A percentile compares a stretch with the other conserved stretches of the same genome.
Evolutionary conservation across 2,113 vertebrate genomes (phyloP).

Genomic region (Cygnus buccinator): DNA sequence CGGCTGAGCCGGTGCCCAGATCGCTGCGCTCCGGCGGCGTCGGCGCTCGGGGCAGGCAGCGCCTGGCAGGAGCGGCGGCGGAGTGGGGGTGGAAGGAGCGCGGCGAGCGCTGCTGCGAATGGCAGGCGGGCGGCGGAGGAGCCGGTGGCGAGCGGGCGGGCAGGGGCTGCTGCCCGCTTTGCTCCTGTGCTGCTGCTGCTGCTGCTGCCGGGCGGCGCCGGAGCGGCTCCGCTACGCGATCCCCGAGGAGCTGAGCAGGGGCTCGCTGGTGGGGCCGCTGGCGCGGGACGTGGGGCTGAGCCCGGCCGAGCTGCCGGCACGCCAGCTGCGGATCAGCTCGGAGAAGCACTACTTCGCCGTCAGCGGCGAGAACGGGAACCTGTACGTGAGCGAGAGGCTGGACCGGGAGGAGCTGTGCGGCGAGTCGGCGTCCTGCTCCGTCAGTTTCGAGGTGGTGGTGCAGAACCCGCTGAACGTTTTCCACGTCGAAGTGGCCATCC

Average conservation of each 20-base stretch:
- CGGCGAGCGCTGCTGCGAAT: neutral
- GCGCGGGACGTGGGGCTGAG: slow-evolving; percentile 36
- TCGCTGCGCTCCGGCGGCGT: neutral
- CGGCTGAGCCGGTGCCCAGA: neutral
- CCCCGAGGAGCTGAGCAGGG: slow-evolving; percentile 30
- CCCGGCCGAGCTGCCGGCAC: neutral
- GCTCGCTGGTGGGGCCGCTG: slow-evolving; percentile 57
- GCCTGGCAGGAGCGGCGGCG: neutral
- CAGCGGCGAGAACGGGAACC: slow-evolving; percentile 60
- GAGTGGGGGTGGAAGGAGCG: neutral
- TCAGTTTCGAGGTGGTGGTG: slow-evolving; percentile 75
- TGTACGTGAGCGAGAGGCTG: slow-evolving; percentile 69
- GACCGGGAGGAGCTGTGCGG: slow-evolving; percentile 74
- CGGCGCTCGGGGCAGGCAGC: neutral
- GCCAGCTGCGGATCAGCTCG: neutral
- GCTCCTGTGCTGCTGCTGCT: neutral
- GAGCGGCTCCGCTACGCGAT: slow-evolving; percentile 29
- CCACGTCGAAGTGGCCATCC: neutral
- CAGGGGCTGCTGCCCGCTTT: neutral
- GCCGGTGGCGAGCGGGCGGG: neutral
- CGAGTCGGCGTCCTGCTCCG: slow-evolving; percentile 54
- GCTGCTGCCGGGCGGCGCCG: neutral
- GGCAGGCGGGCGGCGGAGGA: neutral
- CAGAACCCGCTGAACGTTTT: slow-evolving; percentile 72
- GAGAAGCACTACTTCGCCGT: slow-evolving; percentile 58